Conservation (phyloP, 2,888 invertebrate genomes). For the Cylloceria caligata region DNA sequence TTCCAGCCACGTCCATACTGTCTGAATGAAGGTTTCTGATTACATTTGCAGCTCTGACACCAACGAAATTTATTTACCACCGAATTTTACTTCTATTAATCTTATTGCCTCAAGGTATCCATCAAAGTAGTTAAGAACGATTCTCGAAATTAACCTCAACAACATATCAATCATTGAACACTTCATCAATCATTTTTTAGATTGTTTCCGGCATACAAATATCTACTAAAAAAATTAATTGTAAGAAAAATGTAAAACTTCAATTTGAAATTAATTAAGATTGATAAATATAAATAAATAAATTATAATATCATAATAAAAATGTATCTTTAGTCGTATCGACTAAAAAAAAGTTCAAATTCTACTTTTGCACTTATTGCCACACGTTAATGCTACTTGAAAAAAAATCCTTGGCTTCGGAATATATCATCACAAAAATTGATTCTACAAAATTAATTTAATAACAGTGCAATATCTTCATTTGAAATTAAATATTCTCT, state of each 20-base stretch:
- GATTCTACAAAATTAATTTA: no score
- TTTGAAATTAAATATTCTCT: no score
- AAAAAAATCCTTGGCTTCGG: no score
- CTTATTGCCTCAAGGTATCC: background rate
- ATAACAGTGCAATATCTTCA: no score
- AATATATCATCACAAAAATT: no score
- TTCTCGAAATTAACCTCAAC: conserved; percentile 29
- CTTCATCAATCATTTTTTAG: background rate
- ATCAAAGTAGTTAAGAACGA: conserved; percentile 2
- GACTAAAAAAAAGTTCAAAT: no score
- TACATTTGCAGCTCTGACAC: conserved; percentile 11
- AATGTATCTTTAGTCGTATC: no score
- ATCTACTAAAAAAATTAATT: background rate
- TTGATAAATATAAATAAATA: background rate
- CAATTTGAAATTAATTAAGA: background rate
- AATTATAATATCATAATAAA: background rate
- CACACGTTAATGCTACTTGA: no score
- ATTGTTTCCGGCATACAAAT: background rate
- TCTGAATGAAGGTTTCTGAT: no score
- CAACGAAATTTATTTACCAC: background rate
- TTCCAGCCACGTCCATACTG: background rate
- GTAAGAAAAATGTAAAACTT: background rate
- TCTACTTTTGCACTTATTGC: no score
- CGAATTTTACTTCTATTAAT: background rate
- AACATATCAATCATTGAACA: conserved; percentile 1